phyloP scores from a whole-genome alignment of 2,797 vertebrate genomes.

The Gymnoscopelus braueri region DNA sequence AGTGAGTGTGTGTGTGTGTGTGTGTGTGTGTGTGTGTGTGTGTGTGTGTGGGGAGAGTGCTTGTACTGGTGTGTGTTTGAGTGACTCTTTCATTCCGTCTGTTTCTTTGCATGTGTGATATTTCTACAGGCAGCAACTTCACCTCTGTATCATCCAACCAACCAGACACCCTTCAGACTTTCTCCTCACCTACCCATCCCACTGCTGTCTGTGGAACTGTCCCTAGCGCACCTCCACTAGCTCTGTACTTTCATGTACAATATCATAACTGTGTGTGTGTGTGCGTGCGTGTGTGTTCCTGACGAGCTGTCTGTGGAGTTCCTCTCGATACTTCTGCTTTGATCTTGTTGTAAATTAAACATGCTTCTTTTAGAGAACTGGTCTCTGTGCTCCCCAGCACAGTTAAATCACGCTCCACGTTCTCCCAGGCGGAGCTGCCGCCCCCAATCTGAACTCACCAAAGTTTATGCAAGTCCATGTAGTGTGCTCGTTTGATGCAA shows the following conservation, averaged over 20 bases:
- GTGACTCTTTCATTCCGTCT: not conserved
- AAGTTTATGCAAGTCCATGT: slow-evolving; percentile 34
- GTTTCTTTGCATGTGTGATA: not conserved
- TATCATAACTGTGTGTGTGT: slow-evolving; percentile 36
- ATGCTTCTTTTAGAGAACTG: slow-evolving; percentile 61
- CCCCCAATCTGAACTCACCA: slow-evolving; percentile 54
- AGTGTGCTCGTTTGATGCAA: slow-evolving; percentile 17
- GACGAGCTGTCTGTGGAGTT: slow-evolving; percentile 16
- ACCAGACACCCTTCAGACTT: not conserved
- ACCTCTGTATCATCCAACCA: slow-evolving; percentile 30
- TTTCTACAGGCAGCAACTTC: slow-evolving; percentile 12
- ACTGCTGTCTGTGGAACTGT: no score
- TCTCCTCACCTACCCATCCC: no score
- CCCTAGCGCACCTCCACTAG: not conserved
- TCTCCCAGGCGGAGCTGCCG: slow-evolving; percentile 25
- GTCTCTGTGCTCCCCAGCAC: slow-evolving; percentile 50
- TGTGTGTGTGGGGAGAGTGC: not conserved
- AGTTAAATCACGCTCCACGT: slow-evolving; percentile 31
- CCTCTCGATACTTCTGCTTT: slow-evolving; percentile 46
- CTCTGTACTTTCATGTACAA: slow-evolving; percentile 36
- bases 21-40: slow-evolving; percentile 4
- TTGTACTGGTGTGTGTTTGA: slow-evolving; percentile 2
- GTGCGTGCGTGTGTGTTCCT: not conserved
- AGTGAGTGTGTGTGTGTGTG: not conserved
- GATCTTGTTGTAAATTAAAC: slow-evolving; percentile 69